Conservation (phyloP, 1,140 invertebrate genomes). For the Drosophila parabipectinata region DNA sequence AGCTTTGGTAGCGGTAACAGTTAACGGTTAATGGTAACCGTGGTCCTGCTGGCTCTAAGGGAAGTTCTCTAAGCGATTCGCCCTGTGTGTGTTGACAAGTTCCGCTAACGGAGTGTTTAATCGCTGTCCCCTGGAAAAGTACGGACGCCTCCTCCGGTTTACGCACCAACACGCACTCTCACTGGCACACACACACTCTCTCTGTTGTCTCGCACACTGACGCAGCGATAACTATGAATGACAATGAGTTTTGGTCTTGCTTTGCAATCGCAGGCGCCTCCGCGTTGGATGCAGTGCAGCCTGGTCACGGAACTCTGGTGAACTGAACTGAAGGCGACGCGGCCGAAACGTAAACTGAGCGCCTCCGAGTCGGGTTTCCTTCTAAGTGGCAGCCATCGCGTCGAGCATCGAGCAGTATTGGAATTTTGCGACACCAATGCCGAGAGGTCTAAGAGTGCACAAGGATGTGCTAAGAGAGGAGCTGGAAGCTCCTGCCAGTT, state of each 20-base stretch:
- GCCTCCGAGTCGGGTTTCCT: constrained; percentile 11
- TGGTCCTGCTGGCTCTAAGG: constrained; percentile 2
- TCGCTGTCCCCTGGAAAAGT: constrained; percentile 40
- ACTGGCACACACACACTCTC: constrained; percentile 35
- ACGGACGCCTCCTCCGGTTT: constrained; percentile 34
- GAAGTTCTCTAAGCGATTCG: constrained; percentile 43
- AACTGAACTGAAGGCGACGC: constrained; percentile 64
- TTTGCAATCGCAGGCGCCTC: constrained; percentile 55
- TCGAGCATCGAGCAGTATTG: constrained; percentile 47
- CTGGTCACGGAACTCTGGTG: constrained; percentile 51
- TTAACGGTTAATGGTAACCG: no score
- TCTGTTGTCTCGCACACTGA: constrained; percentile 1
- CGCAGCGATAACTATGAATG: constrained; percentile 33
- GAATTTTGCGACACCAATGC: constrained; percentile 65
- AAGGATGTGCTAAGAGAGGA: constrained; percentile 58
- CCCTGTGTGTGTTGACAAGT: constrained; percentile 28
- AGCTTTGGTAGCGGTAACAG: not conserved
- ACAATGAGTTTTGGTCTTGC: constrained; percentile 50
- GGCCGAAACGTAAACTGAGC: constrained; percentile 79
- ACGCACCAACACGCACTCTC: constrained; percentile 39
- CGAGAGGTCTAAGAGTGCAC: constrained; percentile 38
- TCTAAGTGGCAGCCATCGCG: constrained; percentile 42
- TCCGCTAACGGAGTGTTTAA: constrained; percentile 36
- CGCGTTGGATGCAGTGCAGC: constrained; percentile 53
- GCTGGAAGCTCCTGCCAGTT: not conserved